A percentile compares a stretch with the other conserved stretches of the same genome.
Conservation (phyloP, 2,888 invertebrate genomes). For the Drosophila nr. perissopoda region DNA sequence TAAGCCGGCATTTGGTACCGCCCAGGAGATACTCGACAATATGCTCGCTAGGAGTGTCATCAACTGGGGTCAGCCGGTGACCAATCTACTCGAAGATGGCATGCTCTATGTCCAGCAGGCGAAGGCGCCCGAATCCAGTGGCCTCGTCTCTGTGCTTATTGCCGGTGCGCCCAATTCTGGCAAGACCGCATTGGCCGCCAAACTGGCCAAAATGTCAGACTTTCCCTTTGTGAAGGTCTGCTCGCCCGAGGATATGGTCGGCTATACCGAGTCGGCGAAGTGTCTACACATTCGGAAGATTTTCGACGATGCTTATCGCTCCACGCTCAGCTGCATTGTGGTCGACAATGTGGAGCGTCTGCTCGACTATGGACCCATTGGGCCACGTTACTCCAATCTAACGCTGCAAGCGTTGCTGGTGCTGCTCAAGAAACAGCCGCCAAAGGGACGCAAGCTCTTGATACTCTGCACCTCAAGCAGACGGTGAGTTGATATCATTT, state of each 20-base stretch:
- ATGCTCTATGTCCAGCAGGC: constrained; percentile 95
- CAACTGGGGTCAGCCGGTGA: constrained; percentile 96
- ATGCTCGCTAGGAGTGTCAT: constrained; percentile 95
- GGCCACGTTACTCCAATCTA: constrained; percentile 98
- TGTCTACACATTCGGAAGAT: constrained; percentile 97
- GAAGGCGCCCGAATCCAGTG: constrained; percentile 90
- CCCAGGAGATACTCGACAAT: constrained; percentile 94
- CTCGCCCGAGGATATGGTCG: constrained; percentile 98
- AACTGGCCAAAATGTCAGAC: constrained; percentile 97
- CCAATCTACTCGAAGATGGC: constrained; percentile 95
- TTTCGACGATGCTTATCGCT: constrained; percentile 99
- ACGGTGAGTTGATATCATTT: constrained; percentile 86
- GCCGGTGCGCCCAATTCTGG: constrained; percentile 98
- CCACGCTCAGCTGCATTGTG: constrained; percentile 96
- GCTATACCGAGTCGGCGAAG: constrained; percentile 97
- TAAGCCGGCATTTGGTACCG: constrained; percentile 98
- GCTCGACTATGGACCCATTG: constrained; percentile 98
- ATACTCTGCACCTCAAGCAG: constrained; percentile 97
- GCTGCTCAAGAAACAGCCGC: constrained; percentile 97
- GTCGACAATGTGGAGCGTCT: constrained; percentile 99
- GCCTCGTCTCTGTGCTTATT: constrained; percentile 95
- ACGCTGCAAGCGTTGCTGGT: constrained; percentile 98
- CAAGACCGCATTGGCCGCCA: constrained; percentile 98
- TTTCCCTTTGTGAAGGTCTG: constrained; percentile 99
- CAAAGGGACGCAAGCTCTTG: constrained; percentile 95